Percentiles rank a stretch among this genome's conserved stretches.
These are phyloP conservation scores for Galagoides demidoff DNA, from an alignment of 2,797 vertebrate genomes.

Conservation along the genomic window DNA sequence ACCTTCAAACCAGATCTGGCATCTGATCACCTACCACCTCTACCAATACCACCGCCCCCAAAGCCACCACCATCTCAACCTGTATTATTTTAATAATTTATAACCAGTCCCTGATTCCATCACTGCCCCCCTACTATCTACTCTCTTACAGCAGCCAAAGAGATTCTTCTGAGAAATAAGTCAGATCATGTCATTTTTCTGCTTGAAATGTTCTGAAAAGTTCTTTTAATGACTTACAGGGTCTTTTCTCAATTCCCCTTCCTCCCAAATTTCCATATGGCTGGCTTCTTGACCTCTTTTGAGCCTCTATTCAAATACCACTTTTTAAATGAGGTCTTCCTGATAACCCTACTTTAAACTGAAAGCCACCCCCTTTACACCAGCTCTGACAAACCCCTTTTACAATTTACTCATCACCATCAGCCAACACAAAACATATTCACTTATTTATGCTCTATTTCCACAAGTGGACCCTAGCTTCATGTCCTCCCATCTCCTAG, in stretches of 20 bases:
- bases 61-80: background rate
- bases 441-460: background rate
- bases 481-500: background rate
- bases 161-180: background rate
- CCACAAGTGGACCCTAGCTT: background rate
- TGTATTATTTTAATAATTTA: background rate
- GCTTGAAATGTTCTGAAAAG: background rate
- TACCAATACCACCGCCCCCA: background rate
- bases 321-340: constrained; percentile 1
- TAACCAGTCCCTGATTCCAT: background rate
- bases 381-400: background rate
- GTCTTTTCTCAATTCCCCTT: background rate
- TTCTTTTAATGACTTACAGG: background rate
- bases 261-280: background rate
- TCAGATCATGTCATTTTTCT: background rate
- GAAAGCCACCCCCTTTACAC: background rate
- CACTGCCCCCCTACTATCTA: background rate
- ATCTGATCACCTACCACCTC: background rate
- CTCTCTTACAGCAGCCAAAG: background rate
- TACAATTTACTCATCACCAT: background rate
- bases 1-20: background rate
- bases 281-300: background rate
- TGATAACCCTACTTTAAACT: background rate
- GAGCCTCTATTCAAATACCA: background rate
- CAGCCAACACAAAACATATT: background rate